phyloP scores from a whole-genome alignment of 2,888 invertebrate species.

The Pseudococcus longispinus region DNA sequence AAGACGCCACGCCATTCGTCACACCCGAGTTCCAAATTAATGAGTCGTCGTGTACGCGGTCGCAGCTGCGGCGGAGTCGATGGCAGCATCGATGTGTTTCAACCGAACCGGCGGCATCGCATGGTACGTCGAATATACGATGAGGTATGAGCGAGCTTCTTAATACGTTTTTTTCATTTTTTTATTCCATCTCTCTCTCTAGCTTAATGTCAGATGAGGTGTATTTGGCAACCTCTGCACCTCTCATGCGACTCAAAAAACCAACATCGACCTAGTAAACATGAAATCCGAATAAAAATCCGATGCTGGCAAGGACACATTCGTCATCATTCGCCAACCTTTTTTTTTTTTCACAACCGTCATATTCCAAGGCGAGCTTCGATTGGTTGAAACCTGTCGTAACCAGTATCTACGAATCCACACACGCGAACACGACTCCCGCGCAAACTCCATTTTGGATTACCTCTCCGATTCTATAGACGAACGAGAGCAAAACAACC shows the following conservation, averaged over 20 bases:
- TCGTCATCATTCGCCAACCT: conserved; percentile 3
- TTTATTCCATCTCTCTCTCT: not conserved
- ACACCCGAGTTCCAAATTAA: conserved; percentile 55
- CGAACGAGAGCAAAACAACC: no score
- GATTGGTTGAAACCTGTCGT: conserved; percentile 9
- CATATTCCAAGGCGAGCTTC: not conserved
- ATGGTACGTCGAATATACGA: not conserved
- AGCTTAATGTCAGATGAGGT: no score
- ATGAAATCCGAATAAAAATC: not conserved
- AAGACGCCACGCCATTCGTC: conserved; percentile 56
- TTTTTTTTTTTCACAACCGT: not conserved
- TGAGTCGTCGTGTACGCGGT: conserved; percentile 21
- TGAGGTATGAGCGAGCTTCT: not conserved
- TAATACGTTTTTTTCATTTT: not conserved
- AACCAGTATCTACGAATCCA: not conserved
- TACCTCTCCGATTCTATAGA: no score
- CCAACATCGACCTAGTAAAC: not conserved
- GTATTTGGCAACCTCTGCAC: not conserved
- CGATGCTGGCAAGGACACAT: not conserved
- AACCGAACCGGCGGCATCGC: not conserved
- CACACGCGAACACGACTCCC: not conserved
- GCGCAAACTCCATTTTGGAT: not conserved
- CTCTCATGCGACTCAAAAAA: not conserved
- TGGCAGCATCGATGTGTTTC: no score
- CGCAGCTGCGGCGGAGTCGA: not conserved